Evolutionary conservation across 2,797 vertebrate species (phyloP).

Genomic region (Apodemus agrarius): DNA sequence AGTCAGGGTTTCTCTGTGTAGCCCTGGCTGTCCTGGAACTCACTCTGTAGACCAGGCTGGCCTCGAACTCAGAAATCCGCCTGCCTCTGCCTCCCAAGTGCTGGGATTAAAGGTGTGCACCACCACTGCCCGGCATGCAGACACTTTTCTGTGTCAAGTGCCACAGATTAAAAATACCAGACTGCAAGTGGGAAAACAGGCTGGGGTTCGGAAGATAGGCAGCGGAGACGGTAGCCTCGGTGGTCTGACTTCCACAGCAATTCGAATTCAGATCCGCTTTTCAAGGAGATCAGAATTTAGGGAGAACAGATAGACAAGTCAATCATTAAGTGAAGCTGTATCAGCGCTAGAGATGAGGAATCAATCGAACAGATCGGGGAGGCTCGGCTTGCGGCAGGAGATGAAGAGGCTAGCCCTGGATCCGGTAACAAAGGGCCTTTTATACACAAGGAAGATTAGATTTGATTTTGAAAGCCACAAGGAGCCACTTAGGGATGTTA

Average conservation of each 20-base stretch:
- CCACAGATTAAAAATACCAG: slow-evolving; percentile 15
- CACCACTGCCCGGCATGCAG: too few species aligned
- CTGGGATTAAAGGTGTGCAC: too few species aligned
- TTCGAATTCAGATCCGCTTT: not conserved
- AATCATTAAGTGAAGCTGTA: not conserved
- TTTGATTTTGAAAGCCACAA: slow-evolving; percentile 26
- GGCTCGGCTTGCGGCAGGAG: not conserved
- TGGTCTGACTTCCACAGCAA: not conserved
- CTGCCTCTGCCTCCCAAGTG: too few species aligned
- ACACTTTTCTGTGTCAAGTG: not conserved
- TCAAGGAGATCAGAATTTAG: slow-evolving; percentile 10
- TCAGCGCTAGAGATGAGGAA: not conserved
- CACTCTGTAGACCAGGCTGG: too few species aligned
- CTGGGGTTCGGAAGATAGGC: not conserved
- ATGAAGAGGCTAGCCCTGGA: not conserved
- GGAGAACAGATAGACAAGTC: not conserved
- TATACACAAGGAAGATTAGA: not conserved
- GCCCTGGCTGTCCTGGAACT: too few species aligned
- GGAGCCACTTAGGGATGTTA: not conserved
- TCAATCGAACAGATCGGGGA: too few species aligned
- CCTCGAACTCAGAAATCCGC: too few species aligned
- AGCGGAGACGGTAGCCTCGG: not conserved
- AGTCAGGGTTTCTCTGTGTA: too few species aligned
- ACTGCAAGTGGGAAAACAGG: not conserved
- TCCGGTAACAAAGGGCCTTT: not conserved